A percentile compares a stretch with the other conserved stretches of the same genome.
Conservation (phyloP, 2,113 vertebrate genomes). For the Fregetta grallaria region DNA sequence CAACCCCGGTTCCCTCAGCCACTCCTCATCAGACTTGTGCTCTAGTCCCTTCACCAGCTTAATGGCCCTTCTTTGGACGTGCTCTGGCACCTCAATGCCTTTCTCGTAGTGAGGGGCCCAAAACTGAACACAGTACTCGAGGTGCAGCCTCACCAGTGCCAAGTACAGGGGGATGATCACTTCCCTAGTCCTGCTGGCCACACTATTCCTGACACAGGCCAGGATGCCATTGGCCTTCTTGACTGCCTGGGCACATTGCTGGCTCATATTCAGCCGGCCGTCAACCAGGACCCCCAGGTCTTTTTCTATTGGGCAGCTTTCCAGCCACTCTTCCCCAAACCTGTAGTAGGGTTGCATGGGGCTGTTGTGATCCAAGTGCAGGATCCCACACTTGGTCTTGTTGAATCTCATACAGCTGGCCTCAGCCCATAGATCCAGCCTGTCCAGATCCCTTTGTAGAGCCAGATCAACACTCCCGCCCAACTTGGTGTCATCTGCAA, state of each 20-base stretch:
- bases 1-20: neutral
- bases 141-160: neutral
- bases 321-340: neutral
- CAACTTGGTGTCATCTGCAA: neutral
- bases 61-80: fast-evolving
- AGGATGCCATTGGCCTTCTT: neutral
- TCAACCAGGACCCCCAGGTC: fast-evolving
- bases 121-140: neutral
- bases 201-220: neutral
- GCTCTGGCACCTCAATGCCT: neutral
- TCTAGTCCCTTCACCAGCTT: neutral
- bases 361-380: neutral
- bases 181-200: neutral
- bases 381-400: fast-evolving
- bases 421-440: fast-evolving
- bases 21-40: neutral
- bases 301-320: neutral
- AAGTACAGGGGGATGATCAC: neutral
- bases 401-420: neutral
- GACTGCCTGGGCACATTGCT: neutral
- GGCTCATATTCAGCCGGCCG: neutral
- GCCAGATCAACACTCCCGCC: neutral
- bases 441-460: neutral
- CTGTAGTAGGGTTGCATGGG: neutral
- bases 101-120: neutral